Percentiles rank a stretch among this genome's conserved stretches.
These are phyloP conservation scores for Leptopilina boulardi DNA, from an alignment of 1,140 invertebrate genomes.

Conservation along the genomic window DNA sequence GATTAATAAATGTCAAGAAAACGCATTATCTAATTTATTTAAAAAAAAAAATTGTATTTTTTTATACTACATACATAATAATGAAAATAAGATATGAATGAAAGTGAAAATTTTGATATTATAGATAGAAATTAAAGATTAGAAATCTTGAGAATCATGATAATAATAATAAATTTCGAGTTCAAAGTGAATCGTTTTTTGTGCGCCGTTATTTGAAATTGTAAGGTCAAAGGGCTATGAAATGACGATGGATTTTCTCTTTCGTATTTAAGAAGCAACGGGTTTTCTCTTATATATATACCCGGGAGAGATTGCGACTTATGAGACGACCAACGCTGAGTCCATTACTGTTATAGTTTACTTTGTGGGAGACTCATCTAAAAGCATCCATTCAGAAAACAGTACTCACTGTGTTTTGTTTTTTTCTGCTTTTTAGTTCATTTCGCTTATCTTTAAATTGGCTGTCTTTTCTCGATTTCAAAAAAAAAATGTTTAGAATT, in stretches of 20 bases:
- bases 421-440: neutral
- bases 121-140: no score
- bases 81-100: no score
- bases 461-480: neutral
- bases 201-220: neutral
- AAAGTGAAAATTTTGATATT: no score
- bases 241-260: neutral
- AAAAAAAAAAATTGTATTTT: no score
- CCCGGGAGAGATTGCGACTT: constrained; percentile 19
- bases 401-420: neutral
- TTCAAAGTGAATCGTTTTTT: constrained; percentile 16
- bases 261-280: constrained; percentile 46
- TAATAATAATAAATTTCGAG: neutral
- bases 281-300: constrained; percentile 41
- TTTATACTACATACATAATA: no score
- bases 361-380: constrained; percentile 54
- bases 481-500: no score
- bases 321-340: constrained; percentile 55
- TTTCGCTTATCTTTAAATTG: neutral
- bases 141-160: neutral
- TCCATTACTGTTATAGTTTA: constrained; percentile 37
- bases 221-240: constrained; percentile 19
- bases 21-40: no score
- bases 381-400: constrained; percentile 31
- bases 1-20: no score